phyloP scores from a whole-genome alignment of 2,797 vertebrate genomes.

The Platalea minor region DNA sequence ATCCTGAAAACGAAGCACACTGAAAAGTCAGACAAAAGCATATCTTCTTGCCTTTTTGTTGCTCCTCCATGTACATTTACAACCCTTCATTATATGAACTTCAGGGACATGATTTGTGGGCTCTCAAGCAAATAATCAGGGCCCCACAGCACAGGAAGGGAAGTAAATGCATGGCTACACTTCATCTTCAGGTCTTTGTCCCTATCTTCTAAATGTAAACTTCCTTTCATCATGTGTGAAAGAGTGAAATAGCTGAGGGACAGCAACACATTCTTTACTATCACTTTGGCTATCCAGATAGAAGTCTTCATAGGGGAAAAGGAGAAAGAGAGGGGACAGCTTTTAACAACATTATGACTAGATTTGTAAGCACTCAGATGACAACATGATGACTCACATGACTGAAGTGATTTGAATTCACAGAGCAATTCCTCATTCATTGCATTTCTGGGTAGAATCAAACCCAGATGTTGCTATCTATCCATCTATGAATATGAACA shows the following conservation, averaged over 20 bases:
- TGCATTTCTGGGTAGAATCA: not conserved
- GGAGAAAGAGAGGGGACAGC: not conserved
- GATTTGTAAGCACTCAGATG: not conserved
- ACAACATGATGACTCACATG: not conserved
- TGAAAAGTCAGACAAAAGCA: not conserved
- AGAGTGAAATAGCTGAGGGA: not conserved
- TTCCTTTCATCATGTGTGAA: not conserved
- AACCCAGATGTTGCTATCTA: not conserved
- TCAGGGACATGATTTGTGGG: not conserved
- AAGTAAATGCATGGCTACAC: not conserved
- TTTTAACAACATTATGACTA: not conserved
- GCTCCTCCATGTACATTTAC: not conserved
- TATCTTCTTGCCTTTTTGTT: not conserved
- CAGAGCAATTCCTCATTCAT: not conserved
- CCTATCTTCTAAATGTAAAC: not conserved
- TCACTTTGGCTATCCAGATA: not conserved
- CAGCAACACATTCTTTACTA: not conserved
- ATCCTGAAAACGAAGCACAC: not conserved
- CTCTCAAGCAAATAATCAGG: not conserved
- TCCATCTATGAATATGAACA: not conserved
- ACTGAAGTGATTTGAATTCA: not conserved
- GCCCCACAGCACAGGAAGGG: not conserved
- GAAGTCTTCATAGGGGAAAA: not conserved
- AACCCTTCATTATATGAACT: not conserved
- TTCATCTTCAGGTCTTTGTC: not conserved